phyloP scores from a whole-genome alignment of 2,113 vertebrate species.

The Sprattus sprattus region DNA sequence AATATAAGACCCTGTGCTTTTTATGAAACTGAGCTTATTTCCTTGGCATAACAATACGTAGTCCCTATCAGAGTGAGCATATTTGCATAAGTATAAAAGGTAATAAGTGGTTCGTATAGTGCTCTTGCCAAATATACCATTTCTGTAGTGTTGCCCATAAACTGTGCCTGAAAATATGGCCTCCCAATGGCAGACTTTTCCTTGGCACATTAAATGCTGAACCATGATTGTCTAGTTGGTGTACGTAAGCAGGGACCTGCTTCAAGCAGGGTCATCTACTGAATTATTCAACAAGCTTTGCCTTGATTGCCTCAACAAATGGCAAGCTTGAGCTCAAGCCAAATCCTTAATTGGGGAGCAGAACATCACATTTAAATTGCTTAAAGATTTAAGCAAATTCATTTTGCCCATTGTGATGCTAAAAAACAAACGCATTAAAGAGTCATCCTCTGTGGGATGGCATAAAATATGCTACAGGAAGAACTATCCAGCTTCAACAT shows the following conservation, averaged over 20 bases:
- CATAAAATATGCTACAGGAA: neutral
- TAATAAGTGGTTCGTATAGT: neutral
- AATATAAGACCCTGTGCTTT: neutral
- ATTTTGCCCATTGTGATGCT: neutral
- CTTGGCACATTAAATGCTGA: neutral
- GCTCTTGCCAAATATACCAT: neutral
- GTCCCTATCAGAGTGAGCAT: neutral
- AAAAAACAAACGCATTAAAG: neutral
- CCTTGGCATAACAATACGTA: neutral
- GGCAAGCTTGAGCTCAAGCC: conserved; percentile 16
- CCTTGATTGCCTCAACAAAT: conserved; percentile 14
- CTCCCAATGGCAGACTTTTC: neutral
- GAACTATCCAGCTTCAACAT: too few relatives aligned
- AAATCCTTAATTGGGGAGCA: conserved; percentile 5
- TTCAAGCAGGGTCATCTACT: conserved; percentile 31
- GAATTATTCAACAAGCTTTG: conserved; percentile 7
- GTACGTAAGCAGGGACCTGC: neutral
- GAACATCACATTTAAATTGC: neutral
- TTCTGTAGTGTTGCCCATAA: neutral
- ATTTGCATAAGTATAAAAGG: neutral
- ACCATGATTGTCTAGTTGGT: neutral
- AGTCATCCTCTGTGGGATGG: neutral
- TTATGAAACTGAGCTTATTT: conserved; percentile 3
- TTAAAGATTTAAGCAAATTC: neutral
- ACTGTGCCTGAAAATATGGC: neutral